phyloP scores from a whole-genome alignment of 2,113 vertebrate species.

The Leptosomus discolor region DNA sequence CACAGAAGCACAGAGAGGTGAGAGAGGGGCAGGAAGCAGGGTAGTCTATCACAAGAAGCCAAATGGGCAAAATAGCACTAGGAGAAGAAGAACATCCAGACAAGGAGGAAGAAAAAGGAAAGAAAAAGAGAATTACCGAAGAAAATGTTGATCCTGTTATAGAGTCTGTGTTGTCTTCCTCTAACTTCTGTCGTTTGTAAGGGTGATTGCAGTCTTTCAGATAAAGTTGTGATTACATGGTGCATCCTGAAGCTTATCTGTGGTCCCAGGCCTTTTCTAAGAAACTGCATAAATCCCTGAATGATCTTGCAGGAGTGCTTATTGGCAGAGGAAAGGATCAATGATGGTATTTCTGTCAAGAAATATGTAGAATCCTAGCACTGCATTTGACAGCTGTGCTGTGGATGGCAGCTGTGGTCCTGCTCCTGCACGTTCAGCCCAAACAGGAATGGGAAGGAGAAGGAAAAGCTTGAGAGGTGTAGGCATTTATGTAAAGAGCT shows the following conservation, averaged over 20 bases:
- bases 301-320: not conserved
- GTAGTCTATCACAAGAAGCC: not conserved
- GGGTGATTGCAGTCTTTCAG: not conserved
- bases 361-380: not conserved
- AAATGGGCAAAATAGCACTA: not conserved
- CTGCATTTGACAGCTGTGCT: not conserved
- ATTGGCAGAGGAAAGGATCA: not conserved
- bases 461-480: not conserved
- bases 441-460: not conserved
- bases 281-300: not conserved
- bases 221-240: not conserved
- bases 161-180: not conserved
- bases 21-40: not conserved
- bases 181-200: not conserved
- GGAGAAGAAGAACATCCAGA: not conserved
- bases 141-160: not conserved
- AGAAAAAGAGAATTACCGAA: not conserved
- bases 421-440: not conserved
- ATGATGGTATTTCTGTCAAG: not conserved
- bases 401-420: not conserved
- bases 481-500: not conserved
- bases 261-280: not conserved
- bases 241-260: not conserved
- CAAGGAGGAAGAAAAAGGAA: not conserved
- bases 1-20: not conserved